A percentile compares a stretch with the other conserved stretches of the same genome.
Conservation (phyloP, 35 echinoderm and acorn worm species). For the Apostichopus californicus region DNA sequence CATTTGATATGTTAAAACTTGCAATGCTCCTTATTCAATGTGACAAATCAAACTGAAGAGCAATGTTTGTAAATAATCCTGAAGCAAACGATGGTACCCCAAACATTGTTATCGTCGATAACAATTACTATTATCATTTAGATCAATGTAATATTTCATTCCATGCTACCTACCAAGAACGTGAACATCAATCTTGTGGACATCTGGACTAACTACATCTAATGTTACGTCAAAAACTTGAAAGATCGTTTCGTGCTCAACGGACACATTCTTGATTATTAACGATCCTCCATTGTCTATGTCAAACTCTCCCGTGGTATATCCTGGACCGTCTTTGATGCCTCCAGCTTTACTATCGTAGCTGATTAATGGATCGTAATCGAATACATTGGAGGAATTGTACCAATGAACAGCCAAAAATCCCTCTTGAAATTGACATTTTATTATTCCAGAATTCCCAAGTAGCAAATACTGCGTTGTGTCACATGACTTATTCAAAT, state of each 20-base stretch:
- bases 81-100: no score
- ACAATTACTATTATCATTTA: no score
- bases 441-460: neutral
- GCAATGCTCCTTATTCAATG: no score
- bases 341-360: neutral
- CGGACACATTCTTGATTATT: neutral
- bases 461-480: neutral
- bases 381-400: neutral
- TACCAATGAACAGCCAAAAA: neutral
- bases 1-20: no score
- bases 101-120: no score
- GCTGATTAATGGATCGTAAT: neutral
- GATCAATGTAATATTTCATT: no score
- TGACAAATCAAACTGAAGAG: no score
- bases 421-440: neutral
- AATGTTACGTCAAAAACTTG: neutral
- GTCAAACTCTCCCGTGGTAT: neutral
- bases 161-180: no score
- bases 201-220: no score
- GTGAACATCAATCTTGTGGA: no score
- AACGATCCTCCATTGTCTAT: neutral
- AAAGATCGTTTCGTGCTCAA: conserved; percentile 3
- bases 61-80: no score
- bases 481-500: neutral
- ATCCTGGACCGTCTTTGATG: neutral